These are phyloP conservation scores for Trogon melanurus DNA, from an alignment of 2,113 vertebrate genomes.

Conservation along the genomic window DNA sequence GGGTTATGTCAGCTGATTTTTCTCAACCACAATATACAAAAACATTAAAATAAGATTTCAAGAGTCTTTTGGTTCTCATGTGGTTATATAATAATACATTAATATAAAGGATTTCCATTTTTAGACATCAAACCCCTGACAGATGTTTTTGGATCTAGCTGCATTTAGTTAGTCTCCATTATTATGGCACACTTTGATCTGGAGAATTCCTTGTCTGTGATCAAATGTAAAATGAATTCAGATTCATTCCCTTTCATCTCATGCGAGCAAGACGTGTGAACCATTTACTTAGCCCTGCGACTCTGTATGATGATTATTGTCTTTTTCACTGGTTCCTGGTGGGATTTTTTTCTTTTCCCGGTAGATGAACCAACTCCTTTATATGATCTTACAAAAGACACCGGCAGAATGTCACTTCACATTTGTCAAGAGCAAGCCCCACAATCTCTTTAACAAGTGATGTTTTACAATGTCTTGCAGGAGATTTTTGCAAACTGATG, in stretches of 20 bases:
- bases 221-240: conserved; percentile 74
- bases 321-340: conserved; percentile 63
- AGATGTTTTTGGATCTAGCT: conserved; percentile 72
- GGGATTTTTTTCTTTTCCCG: conserved; percentile 59
- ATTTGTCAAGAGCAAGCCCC: conserved; percentile 74
- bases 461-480: conserved; percentile 64
- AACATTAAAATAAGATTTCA: neutral
- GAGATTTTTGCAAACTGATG: conserved; percentile 48
- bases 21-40: conserved; percentile 15
- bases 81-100: conserved; percentile 48
- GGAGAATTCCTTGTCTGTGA: conserved; percentile 71
- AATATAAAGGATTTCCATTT: conserved; percentile 57
- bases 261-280: conserved; percentile 69
- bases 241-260: conserved; percentile 76
- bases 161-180: conserved; percentile 69
- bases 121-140: conserved; percentile 67
- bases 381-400: conserved; percentile 76
- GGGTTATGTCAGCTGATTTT: neutral
- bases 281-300: conserved; percentile 60
- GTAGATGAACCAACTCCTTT: conserved; percentile 72
- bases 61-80: neutral
- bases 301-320: conserved; percentile 56
- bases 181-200: conserved; percentile 76
- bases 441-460: conserved; percentile 72
- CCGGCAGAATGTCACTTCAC: conserved; percentile 73